Conservation (phyloP, 2,888 invertebrate species). For the Thelaira solivaga region DNA sequence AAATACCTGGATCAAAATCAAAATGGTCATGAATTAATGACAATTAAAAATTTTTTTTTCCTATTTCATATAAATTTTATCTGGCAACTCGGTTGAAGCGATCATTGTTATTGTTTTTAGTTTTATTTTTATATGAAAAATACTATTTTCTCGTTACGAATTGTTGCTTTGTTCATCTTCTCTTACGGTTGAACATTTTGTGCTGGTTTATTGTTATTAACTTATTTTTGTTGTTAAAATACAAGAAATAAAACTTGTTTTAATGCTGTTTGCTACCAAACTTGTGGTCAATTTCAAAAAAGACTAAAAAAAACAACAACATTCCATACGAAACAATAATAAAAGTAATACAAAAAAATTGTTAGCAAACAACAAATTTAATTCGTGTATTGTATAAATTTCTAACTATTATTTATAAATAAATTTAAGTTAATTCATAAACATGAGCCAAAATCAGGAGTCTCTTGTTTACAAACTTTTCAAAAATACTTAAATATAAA, state of each 20-base stretch:
- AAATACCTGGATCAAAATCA: too few species aligned
- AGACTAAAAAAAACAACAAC: constrained; percentile 43
- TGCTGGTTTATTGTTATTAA: constrained; percentile 22
- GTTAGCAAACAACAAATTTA: constrained; percentile 11
- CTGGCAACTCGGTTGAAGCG: constrained; percentile 8
- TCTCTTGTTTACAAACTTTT: too few species aligned
- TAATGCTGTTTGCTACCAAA: constrained; percentile 58
- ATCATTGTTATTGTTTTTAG: neutral
- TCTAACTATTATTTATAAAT: constrained; percentile 5
- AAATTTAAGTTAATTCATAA: constrained; percentile 31
- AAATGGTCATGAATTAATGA: too few species aligned
- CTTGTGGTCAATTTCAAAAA: constrained; percentile 32
- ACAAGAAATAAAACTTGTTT: constrained; percentile 51
- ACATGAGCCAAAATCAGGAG: neutral
- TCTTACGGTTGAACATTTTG: constrained; percentile 6
- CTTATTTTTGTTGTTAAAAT: constrained; percentile 41
- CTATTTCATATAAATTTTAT: too few species aligned
- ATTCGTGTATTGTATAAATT: neutral
- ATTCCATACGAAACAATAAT: constrained; percentile 40
- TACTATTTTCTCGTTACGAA: constrained; percentile 17
- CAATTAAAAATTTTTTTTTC: too few species aligned
- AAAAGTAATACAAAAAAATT: constrained; percentile 7
- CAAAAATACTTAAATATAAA: too few species aligned
- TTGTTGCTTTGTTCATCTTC: constrained; percentile 14
- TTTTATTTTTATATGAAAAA: constrained; percentile 1